Evolutionary conservation across 2,888 invertebrate species (phyloP), one percentile per base, ranked within the genome.

Genomic region (Oeneis ivallda): DNA sequence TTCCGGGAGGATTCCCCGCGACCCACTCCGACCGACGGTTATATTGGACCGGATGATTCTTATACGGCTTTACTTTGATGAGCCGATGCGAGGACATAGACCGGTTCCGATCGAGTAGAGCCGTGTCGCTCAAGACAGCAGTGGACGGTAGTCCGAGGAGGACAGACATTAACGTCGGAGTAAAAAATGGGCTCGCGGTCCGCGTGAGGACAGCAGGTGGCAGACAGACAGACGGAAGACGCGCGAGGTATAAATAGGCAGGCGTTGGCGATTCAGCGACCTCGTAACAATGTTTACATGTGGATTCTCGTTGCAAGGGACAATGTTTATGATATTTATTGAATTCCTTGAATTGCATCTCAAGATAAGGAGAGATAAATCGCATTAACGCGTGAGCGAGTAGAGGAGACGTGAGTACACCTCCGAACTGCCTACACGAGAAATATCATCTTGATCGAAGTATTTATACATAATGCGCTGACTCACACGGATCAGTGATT

Each of bases 1-100:
- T 88, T 87, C 89, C 88, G 88, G 85, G 87, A 89, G 89, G 89
- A 87, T 87, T 89, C 86, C 89, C 88, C 88, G 81, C 89, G 84
- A 86, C 86, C 86, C 85, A 84, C 82, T 87, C 84, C 76, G 82
- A 78, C 75, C 76, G 80, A 77, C 77, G 81, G 80, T 82, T 87
- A 85, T 82, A 86, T 84, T 77, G 76, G 79, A 83, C 77, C 79
- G 76, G 80, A 85, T 85, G 85, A 84, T 79, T 84, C 79, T 79
- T 76, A 77, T 76, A 74, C 76, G 70, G 68, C 66, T 70, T 72
- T 65, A 72, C 81, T 82, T 80, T 79, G 77, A 81, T 79, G 74
- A 77, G 75, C 72, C 72, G 74, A 78, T 15, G 26, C 17, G 64
- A 66, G 63, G 19, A 47, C 62, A 61, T 65, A 65, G 74, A 74